These are phyloP conservation scores for Scomber colias DNA, from an alignment of 2,113 vertebrate species.

Conservation along the genomic window DNA sequence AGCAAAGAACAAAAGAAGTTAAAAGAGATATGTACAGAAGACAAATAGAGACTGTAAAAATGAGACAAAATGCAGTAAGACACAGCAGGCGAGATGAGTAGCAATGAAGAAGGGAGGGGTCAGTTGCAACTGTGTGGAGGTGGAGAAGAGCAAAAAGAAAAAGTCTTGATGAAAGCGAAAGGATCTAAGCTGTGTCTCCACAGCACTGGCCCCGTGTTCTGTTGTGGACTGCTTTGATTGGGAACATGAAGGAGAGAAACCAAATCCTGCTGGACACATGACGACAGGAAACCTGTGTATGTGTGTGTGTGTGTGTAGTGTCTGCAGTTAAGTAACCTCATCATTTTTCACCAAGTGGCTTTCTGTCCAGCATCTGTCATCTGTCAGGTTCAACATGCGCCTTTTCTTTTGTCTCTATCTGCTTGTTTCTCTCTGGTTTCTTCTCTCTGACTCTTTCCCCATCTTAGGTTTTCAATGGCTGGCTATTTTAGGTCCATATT, in stretches of 20 bases:
- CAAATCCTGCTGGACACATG: constrained; percentile 31
- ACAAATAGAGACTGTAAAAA: constrained; percentile 16
- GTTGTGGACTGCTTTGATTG: constrained; percentile 64
- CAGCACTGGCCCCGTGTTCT: constrained; percentile 1
- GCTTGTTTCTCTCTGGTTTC: neutral
- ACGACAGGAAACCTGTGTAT: constrained; percentile 13
- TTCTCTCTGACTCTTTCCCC: neutral
- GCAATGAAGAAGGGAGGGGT: constrained; percentile 8
- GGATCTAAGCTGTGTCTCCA: constrained; percentile 32
- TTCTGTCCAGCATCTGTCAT: constrained; percentile 45
- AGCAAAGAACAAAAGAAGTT: constrained; percentile 3
- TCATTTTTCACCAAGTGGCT: constrained; percentile 42
- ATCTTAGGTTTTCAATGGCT: constrained; percentile 36
- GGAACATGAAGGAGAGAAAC: constrained; percentile 56
- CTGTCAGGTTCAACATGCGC: constrained; percentile 4
- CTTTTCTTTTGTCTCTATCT: neutral
- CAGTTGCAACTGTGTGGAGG: constrained; percentile 52
- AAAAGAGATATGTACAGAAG: constrained; percentile 2
- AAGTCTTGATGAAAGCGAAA: constrained; percentile 66
- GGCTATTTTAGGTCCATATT: constrained; percentile 67
- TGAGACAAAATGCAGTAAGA: constrained; percentile 38
- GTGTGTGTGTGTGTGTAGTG: neutral
- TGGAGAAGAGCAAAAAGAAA: constrained; percentile 50
- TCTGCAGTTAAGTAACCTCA: constrained; percentile 54
- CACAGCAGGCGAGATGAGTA: constrained; percentile 31